Evolutionary conservation across 2,888 invertebrate genomes (phyloP).

Genomic region (Zygogramma bicolorata): DNA sequence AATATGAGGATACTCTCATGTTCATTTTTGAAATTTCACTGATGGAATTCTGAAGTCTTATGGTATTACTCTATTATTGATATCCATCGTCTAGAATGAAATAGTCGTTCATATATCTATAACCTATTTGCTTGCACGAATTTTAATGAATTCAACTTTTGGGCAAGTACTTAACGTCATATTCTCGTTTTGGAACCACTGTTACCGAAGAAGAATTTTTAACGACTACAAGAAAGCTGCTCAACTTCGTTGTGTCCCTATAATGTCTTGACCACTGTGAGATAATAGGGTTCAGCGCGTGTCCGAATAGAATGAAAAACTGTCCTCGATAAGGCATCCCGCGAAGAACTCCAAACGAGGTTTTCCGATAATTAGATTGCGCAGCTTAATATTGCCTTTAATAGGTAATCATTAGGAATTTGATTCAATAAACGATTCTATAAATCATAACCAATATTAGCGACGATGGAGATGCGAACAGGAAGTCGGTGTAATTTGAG

Average conservation of each 20-base stretch:
- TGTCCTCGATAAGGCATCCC: not conserved
- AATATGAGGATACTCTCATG: no score
- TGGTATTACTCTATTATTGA: no score
- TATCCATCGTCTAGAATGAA: no score
- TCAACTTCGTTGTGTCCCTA: not conserved
- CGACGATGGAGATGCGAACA: not conserved
- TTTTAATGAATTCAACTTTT: no score
- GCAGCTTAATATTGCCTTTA: conserved; percentile 3
- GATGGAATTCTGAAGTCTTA: no score
- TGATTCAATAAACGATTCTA: not conserved
- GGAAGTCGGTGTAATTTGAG: not conserved
- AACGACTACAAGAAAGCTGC: conserved; percentile 1
- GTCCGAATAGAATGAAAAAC: not conserved
- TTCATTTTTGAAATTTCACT: no score
- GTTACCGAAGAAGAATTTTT: not conserved
- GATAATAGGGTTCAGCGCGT: conserved; percentile 5
- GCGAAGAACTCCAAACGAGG: not conserved
- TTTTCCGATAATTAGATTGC: not conserved
- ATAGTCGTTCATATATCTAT: no score
- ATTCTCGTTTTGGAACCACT: not conserved
- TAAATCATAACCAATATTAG: conserved; percentile 6
- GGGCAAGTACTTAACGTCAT: not conserved
- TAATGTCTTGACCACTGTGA: not conserved
- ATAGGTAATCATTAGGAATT: conserved; percentile 1
- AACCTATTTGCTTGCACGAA: no score